Conservation (phyloP, 2,797 vertebrate species). For the Dipus sagitta region DNA sequence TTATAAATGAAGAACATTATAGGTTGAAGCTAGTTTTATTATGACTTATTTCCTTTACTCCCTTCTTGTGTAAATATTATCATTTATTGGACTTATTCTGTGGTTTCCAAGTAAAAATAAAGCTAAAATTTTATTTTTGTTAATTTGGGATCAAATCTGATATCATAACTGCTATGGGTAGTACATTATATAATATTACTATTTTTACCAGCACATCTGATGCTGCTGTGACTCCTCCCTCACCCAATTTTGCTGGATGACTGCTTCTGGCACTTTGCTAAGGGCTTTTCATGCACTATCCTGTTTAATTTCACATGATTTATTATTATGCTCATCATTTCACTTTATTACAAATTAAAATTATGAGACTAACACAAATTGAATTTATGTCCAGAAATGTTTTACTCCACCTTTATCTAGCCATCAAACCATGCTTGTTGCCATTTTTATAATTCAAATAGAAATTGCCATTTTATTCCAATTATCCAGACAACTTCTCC, state of each 20-base stretch:
- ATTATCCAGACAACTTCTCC: neutral
- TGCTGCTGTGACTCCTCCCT: neutral
- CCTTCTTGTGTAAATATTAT: neutral
- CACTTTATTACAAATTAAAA: neutral
- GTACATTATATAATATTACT: rapidly evolving
- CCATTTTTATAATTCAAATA: neutral
- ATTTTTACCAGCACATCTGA: neutral
- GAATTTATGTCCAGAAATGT: neutral
- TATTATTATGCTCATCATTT: neutral
- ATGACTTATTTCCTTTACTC: neutral
- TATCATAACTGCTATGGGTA: neutral
- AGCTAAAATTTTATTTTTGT: neutral
- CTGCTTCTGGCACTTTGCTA: neutral
- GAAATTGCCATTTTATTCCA: conserved; percentile 14
- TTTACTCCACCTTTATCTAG: neutral
- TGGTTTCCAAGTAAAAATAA: conserved; percentile 5
- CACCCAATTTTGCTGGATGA: neutral
- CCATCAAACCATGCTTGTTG: neutral
- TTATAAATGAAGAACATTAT: neutral
- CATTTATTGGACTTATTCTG: neutral
- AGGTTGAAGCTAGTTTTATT: conserved; percentile 3
- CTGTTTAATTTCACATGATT: conserved; percentile 1
- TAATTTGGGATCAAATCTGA: neutral
- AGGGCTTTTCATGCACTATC: neutral
- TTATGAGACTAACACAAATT: neutral